Evolutionary conservation across 1,140 invertebrate species (phyloP).

Genomic region (Dendrolimus punctatus): DNA sequence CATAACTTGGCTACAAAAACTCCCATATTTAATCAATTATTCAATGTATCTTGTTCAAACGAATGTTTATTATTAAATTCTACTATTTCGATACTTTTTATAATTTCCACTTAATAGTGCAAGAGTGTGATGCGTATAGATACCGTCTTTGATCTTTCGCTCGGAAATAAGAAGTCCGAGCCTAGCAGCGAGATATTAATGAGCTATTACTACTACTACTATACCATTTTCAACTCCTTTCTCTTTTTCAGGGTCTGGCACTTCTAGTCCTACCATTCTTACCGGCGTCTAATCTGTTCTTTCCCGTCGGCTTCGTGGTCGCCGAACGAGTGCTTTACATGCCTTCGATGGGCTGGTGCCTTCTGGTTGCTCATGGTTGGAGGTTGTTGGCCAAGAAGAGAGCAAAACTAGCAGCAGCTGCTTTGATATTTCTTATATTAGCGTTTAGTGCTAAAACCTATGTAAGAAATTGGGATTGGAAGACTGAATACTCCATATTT

Average conservation of each 20-base stretch:
- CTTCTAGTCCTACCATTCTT: constrained; percentile 93
- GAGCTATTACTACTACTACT: too few relatives aligned
- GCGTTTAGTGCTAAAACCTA: constrained; percentile 88
- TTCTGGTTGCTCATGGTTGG: constrained; percentile 90
- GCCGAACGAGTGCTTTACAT: constrained; percentile 97
- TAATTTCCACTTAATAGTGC: too few relatives aligned
- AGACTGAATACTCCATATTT: constrained; percentile 94
- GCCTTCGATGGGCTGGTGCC: constrained; percentile 97
- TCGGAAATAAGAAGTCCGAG: too few relatives aligned
- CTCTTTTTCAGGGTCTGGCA: constrained; percentile 78
- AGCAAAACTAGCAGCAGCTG: constrained; percentile 76
- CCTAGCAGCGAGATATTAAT: too few relatives aligned
- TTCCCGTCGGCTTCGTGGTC: constrained; percentile 97
- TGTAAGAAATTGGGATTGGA: constrained; percentile 92
- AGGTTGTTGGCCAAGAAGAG: constrained; percentile 67
- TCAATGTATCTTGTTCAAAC: too few relatives aligned
- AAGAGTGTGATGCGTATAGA: too few relatives aligned
- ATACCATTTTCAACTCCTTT: not conserved
- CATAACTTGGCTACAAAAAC: too few relatives aligned
- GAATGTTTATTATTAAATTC: too few relatives aligned
- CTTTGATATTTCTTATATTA: constrained; percentile 76
- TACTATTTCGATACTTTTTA: too few relatives aligned
- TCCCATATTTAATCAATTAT: too few relatives aligned
- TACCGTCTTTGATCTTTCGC: too few relatives aligned
- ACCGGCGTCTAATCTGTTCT: constrained; percentile 97